phyloP scores from a whole-genome alignment of 2,113 vertebrate genomes.

The Ochotona princeps region DNA sequence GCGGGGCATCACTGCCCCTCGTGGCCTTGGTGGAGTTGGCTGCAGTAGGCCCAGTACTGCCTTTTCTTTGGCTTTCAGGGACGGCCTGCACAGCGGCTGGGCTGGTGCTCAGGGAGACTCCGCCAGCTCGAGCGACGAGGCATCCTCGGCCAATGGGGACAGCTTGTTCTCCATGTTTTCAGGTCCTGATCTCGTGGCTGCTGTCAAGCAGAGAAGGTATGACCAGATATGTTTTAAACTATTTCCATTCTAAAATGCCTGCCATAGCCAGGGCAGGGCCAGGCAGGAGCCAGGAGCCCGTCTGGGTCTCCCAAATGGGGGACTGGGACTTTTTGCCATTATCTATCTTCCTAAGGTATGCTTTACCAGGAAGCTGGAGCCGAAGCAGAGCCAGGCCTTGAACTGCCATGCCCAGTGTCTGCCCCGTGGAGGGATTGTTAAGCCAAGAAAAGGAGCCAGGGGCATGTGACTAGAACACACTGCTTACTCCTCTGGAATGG shows the following conservation, averaged over 20 bases:
- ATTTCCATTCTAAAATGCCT: too few species aligned
- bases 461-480: neutral
- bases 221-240: constrained; percentile 1
- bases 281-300: too few species aligned
- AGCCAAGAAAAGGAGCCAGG: neutral
- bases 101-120: constrained; percentile 97
- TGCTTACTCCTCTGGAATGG: neutral
- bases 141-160: constrained; percentile 98
- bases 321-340: too few species aligned
- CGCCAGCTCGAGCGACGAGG: constrained; percentile 97
- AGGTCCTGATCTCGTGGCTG: constrained; percentile 97
- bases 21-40: neutral
- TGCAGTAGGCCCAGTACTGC: neutral
- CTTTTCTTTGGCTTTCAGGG: constrained; percentile 86
- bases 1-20: neutral
- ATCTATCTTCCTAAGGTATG: too few species aligned
- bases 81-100: constrained; percentile 94
- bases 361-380: too few species aligned
- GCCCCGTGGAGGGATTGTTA: neutral
- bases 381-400: too few species aligned
- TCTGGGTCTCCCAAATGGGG: too few species aligned
- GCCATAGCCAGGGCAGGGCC: too few species aligned
- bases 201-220: constrained; percentile 98
- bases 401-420: too few species aligned
- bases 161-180: constrained; percentile 99